Percentiles rank a stretch among this genome's conserved stretches.
Evolutionary conservation across 2,888 invertebrate species (phyloP).

Genomic region (Branchellion lobata): DNA sequence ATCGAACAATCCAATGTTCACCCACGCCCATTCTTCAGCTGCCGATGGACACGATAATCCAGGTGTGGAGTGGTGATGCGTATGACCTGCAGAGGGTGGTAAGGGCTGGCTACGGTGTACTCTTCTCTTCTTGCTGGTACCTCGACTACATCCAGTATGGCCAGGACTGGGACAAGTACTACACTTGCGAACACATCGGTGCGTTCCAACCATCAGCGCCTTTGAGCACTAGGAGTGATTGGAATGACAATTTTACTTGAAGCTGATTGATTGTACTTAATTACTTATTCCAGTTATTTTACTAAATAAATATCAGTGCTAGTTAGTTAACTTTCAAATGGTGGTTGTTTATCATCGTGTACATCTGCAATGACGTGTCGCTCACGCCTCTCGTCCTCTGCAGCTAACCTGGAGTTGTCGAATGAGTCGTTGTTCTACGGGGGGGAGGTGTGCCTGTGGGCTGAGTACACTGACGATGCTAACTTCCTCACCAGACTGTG

Average conservation of each 20-base stretch:
- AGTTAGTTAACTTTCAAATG: too few relatives aligned
- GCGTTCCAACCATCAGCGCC: too few relatives aligned
- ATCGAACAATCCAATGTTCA: too few relatives aligned
- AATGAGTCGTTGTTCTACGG: constrained; percentile 68
- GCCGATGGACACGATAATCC: constrained; percentile 71
- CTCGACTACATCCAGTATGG: constrained; percentile 72
- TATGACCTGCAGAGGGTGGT: constrained; percentile 64
- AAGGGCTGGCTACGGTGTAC: constrained; percentile 66
- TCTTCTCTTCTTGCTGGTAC: constrained; percentile 86
- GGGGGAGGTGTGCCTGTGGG: constrained; percentile 91
- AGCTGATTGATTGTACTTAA: not conserved
- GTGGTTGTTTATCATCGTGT: too few relatives aligned
- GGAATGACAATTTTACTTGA: not conserved
- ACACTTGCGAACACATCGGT: constrained; percentile 59
- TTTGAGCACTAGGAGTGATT: too few relatives aligned
- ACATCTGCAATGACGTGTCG: too few relatives aligned
- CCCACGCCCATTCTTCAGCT: constrained; percentile 56
- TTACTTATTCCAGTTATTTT: too few relatives aligned
- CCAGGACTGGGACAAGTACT: constrained; percentile 63
- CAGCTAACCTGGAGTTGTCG: constrained; percentile 24
- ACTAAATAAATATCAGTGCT: too few relatives aligned
- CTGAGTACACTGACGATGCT: constrained; percentile 74
- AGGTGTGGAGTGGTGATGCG: constrained; percentile 73
- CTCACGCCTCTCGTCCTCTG: not conserved
- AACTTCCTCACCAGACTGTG: constrained; percentile 58